These are phyloP conservation scores for Girardia tigrina DNA, from an alignment of 2,888 invertebrate genomes.

Conservation along the genomic window DNA sequence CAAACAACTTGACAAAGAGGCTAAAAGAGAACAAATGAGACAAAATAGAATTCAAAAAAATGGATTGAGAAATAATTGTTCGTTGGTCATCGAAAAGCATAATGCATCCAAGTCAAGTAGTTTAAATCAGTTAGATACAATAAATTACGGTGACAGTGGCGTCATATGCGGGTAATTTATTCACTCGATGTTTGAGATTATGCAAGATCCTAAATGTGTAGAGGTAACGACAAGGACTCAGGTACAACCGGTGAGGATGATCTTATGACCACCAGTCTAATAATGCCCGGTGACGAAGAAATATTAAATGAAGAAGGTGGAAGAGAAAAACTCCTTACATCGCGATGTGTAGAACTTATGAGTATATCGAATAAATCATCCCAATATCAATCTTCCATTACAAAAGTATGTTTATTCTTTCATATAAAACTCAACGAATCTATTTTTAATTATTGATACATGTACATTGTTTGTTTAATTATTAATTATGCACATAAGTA, in stretches of 20 bases:
- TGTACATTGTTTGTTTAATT: no score
- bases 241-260: conserved; percentile 26
- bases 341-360: conserved; percentile 69
- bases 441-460: no score
- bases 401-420: not conserved
- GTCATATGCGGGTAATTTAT: not conserved
- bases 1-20: conserved; percentile 83
- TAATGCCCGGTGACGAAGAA: conserved; percentile 24
- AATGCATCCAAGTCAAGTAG: not conserved
- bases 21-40: not conserved
- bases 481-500: no score
- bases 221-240: conserved; percentile 35
- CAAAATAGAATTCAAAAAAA: not conserved
- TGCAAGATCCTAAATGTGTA: no score
- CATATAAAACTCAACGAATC: no score
- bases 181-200: no score
- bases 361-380: conserved; percentile 56
- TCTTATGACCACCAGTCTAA: not conserved
- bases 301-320: conserved; percentile 50
- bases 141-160: conserved; percentile 13
- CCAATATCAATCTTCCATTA: not conserved
- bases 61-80: not conserved
- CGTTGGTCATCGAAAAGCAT: not conserved
- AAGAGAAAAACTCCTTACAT: conserved; percentile 64
- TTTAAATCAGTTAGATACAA: not conserved